A percentile compares a stretch with the other conserved stretches of the same genome.
phyloP scores from a whole-genome alignment of 1,140 invertebrate genomes.

The Camponotus floridanus region DNA sequence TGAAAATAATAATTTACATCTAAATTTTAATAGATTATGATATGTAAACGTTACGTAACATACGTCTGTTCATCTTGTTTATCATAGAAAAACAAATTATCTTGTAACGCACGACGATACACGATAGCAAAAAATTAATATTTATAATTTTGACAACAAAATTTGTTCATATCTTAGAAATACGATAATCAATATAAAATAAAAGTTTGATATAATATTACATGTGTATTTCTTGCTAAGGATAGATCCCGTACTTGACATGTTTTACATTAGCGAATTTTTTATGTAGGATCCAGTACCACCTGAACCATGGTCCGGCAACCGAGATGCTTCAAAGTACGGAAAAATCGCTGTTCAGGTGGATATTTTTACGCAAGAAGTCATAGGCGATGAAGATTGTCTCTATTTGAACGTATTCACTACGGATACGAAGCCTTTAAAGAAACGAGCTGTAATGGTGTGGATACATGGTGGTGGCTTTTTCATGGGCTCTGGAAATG shows the following conservation, averaged over 20 bases:
- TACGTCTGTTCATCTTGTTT: too few relatives aligned
- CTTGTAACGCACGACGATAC: too few relatives aligned
- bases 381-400: constrained; percentile 90
- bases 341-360: constrained; percentile 86
- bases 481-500: constrained; percentile 82
- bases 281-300: constrained; percentile 87
- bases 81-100: too few relatives aligned
- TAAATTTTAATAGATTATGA: too few relatives aligned
- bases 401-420: constrained; percentile 95
- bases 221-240: too few relatives aligned
- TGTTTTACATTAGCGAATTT: not conserved
- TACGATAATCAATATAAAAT: too few relatives aligned
- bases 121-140: too few relatives aligned
- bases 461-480: constrained; percentile 89
- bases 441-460: constrained; percentile 83
- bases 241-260: not conserved
- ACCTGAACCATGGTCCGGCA: constrained; percentile 86
- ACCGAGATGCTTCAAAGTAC: constrained; percentile 86
- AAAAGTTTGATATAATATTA: too few relatives aligned
- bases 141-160: too few relatives aligned
- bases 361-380: constrained; percentile 14
- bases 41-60: too few relatives aligned
- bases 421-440: constrained; percentile 79
- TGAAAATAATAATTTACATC: too few relatives aligned
- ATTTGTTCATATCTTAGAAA: too few relatives aligned